Base-by-base conservation (phyloP, 2,113 vertebrate species). In the Brachyistius frenatus region DNA sequence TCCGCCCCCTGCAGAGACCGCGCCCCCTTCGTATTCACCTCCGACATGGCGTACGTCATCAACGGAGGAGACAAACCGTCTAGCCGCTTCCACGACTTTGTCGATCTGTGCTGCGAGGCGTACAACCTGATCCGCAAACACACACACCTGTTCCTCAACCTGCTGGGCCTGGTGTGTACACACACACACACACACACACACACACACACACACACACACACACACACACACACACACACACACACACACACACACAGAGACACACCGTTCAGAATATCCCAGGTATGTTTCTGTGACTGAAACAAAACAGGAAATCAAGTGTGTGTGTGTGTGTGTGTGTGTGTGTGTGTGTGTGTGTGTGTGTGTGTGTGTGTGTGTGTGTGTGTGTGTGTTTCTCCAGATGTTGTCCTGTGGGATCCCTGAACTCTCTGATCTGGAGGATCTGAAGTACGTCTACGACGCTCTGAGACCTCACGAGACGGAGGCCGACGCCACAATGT, bases 111-210 rank as follows among this genome's bases (percentile, higher is more conserved):
- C 94, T 99, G 98, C 70, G 97, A 99, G 82, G 98, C 98, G 36
- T 99, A 99, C 95, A 99, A 99, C 93, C 95, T 98, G 83, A 98
- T 99, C 90, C 94, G 98, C 92, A 99, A 99, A 87, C 98, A 99
- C 92, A 94, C 98, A 56, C 97, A 99, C 88, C 96, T 99, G 86
- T 99, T 99, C 94, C 96, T 99, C 85, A 98, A 99, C 91, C 95
- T 99, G 55, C 94, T 99, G 90, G 97, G 97, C 62, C 94, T 99
- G 97, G 98, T 99, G 88, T 90, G 23, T 23, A 96, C 56, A 46
- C 91, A 96, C 60, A 46, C 9, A 11, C 39, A 46, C 47, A 33
- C 62, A 49, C 64, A 15, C 68, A 66, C 65, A 96, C 56, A 46
- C 91, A 96, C 60, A 46, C 9, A 11, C 39, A 46, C 47, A 33